Base-by-base conservation (phyloP, 2,888 invertebrate genomes). In the Geophilus truncorum region DNA sequence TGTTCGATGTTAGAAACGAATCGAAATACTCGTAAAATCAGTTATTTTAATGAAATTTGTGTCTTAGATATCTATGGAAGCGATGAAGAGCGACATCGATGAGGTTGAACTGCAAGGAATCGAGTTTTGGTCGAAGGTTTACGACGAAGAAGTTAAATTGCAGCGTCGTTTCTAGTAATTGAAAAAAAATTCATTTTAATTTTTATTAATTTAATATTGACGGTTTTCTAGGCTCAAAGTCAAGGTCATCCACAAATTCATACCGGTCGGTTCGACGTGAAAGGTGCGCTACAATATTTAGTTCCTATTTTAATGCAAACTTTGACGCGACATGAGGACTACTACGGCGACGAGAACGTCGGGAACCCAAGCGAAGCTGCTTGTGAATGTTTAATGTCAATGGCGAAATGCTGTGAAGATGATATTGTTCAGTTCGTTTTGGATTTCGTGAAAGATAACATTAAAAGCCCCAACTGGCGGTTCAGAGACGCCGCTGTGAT, bases 361-460 rank as follows among this genome's bases (percentile, higher is more conserved):
- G 99, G 99, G 99, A 98, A 97, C 88, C 99, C 99, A 0, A 95
- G 97, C 84, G 99, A 99, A 89, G 98, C 99, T 0, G 97, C 99
- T 2, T 97, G 98, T 40, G 99, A 99, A 3, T 99, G 99, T 87
- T 90, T 99, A 30, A 98, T 98, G 97, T 90, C 99, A 77, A 89
- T 99, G 84, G 95, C 99, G 23, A 94, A 96, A 77, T 98, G 98
- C 86, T 98, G 98, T 86, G 98, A 98, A 88, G 96, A 98, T 87
- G 95, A 94, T 86, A 95, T 99, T 83, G 95, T 99, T n/a, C 94
- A 93, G 0, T 93, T 93, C 87, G 97, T 98, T 15, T 89, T 99
- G 85, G 98, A 98, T 23, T 99, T 99, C 87, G 96, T 99, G 83
- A 94, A 95, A 86, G 92, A n/a, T n/a, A n/a, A n/a, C n/a, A n/a